A percentile compares a stretch with the other conserved stretches of the same genome.
These are phyloP conservation scores for Drosophila chauvacae DNA, from an alignment of 1,140 invertebrate species.

Conservation along the genomic window DNA sequence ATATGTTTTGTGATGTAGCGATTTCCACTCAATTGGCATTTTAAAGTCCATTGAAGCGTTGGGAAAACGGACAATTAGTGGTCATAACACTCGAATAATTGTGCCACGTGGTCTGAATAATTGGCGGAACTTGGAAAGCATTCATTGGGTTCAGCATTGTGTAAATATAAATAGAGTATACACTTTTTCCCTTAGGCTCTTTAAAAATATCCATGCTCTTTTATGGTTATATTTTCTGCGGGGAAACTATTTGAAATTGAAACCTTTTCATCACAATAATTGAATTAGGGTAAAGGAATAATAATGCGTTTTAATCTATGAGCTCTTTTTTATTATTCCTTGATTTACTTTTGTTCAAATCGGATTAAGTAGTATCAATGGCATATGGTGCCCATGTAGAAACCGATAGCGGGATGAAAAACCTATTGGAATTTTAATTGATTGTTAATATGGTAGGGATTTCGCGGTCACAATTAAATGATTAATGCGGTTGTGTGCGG, in stretches of 20 bases:
- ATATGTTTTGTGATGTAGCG: slow-evolving; percentile 15
- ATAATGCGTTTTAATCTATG: slow-evolving; percentile 8
- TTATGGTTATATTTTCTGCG: not conserved
- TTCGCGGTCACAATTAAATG: slow-evolving; percentile 73
- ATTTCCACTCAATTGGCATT: slow-evolving; percentile 28
- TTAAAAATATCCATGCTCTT: slow-evolving; percentile 7
- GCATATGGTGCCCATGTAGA: slow-evolving; percentile 47
- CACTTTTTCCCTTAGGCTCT: not conserved
- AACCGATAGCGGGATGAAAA: slow-evolving; percentile 35
- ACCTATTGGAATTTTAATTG: slow-evolving; percentile 67
- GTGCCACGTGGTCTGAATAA: slow-evolving; percentile 8
- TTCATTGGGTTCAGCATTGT: not conserved
- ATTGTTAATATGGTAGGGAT: slow-evolving; percentile 69
- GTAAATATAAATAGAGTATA: not conserved
- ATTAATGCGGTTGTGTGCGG: slow-evolving; percentile 55
- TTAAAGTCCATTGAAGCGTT: slow-evolving; percentile 14
- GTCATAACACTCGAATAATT: slow-evolving; percentile 32
- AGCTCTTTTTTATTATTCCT: not conserved
- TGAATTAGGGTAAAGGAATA: not conserved
- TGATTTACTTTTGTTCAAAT: slow-evolving; percentile 30
- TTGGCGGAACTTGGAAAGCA: slow-evolving; percentile 4
- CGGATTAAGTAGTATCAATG: slow-evolving; percentile 39
- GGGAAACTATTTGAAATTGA: slow-evolving; percentile 19
- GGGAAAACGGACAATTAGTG: slow-evolving; percentile 24
- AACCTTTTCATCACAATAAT: slow-evolving; percentile 2